Conservation (phyloP, 2,888 invertebrate genomes). For the Tigriopus californicus region DNA sequence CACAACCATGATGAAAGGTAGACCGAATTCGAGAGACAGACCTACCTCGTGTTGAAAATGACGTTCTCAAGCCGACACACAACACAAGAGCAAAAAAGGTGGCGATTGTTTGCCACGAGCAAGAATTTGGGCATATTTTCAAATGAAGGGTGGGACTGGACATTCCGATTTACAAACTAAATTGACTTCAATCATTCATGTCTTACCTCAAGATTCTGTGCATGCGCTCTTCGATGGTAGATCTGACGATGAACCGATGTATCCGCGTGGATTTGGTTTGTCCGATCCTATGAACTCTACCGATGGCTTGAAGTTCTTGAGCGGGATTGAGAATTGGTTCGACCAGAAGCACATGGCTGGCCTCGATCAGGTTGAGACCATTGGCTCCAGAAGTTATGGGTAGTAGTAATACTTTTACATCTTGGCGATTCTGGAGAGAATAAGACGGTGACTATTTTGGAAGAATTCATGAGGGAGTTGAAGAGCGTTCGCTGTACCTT, state of each 20-base stretch:
- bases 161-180: too few relatives aligned
- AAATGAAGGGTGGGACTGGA: too few relatives aligned
- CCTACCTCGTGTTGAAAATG: too few relatives aligned
- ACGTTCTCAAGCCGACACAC: too few relatives aligned
- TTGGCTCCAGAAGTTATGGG: slow-evolving; percentile 48
- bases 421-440: slow-evolving; percentile 19
- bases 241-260: slow-evolving; percentile 42
- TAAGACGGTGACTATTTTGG: not conserved
- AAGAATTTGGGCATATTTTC: too few relatives aligned
- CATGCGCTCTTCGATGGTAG: slow-evolving; percentile 52
- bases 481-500: slow-evolving; percentile 32
- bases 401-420: slow-evolving; percentile 39
- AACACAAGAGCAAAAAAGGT: too few relatives aligned
- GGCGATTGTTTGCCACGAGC: too few relatives aligned
- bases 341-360: slow-evolving; percentile 51
- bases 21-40: too few relatives aligned
- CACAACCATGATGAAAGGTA: too few relatives aligned
- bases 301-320: slow-evolving; percentile 54
- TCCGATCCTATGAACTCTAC: slow-evolving; percentile 56
- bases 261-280: slow-evolving; percentile 51
- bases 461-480: too few relatives aligned
- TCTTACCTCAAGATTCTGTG: slow-evolving; percentile 26
- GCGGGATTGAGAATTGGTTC: slow-evolving; percentile 53
- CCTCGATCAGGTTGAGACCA: slow-evolving; percentile 57
- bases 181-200: too few relatives aligned